Conservation (phyloP, 1,140 invertebrate species). For the Musca domestica region DNA sequence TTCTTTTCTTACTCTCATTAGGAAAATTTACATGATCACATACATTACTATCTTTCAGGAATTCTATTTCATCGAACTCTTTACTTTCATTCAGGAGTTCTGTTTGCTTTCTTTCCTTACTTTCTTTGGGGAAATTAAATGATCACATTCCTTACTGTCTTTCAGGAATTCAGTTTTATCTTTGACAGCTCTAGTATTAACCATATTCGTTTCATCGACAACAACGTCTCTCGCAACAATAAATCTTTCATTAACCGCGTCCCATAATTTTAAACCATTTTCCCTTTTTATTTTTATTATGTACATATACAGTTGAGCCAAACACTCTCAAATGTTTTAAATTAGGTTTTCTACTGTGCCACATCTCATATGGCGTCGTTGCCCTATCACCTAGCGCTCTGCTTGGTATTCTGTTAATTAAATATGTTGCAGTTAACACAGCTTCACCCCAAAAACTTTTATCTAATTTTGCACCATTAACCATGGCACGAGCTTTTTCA, state of each 20-base stretch:
- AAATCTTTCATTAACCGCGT: conserved; percentile 43
- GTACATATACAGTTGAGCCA: too few species aligned
- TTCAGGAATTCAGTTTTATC: conserved; percentile 7
- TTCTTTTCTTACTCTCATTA: conserved; percentile 23
- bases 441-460: conserved; percentile 52
- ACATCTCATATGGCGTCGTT: too few species aligned
- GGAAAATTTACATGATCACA: too few species aligned
- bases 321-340: conserved; percentile 55
- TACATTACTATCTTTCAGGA: too few species aligned
- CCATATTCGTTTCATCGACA: conserved; percentile 51
- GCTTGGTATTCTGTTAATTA: too few species aligned
- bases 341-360: conserved; percentile 54
- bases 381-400: too few species aligned
- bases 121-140: conserved; percentile 22
- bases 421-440: conserved; percentile 46
- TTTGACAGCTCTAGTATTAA: conserved; percentile 35
- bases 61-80: too few species aligned
- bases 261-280: conserved; percentile 55
- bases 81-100: too few species aligned
- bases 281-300: conserved; percentile 49
- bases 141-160: conserved; percentile 27
- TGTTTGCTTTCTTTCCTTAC: conserved; percentile 16
- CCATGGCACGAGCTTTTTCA: too few species aligned
- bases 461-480: conserved; percentile 35
- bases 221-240: conserved; percentile 51